Evolutionary conservation across 2,888 invertebrate genomes (phyloP).

Genomic region (Tromatobia lineatoria): DNA sequence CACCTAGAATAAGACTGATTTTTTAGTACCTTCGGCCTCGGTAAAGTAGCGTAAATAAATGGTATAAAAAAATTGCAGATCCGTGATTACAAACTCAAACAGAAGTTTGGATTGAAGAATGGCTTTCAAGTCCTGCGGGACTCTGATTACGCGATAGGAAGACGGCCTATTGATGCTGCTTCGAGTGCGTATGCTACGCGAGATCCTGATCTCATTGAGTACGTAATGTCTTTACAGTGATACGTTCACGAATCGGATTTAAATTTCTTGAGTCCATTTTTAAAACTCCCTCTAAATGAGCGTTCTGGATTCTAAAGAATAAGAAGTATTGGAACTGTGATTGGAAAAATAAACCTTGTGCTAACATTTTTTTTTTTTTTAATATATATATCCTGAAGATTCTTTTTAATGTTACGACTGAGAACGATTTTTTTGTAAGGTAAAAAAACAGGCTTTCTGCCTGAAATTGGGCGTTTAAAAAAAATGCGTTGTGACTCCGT

Average conservation of each 20-base stretch:
- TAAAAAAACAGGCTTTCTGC: not conserved
- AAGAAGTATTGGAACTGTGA: not conserved
- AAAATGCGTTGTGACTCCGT: not conserved
- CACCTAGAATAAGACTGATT: not conserved
- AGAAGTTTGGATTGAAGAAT: constrained; percentile 89
- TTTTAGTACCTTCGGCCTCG: not conserved
- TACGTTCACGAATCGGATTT: constrained; percentile 13
- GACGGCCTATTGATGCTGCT: constrained; percentile 75
- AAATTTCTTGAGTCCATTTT: constrained; percentile 37
- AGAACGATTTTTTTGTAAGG: no score
- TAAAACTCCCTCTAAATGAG: not conserved
- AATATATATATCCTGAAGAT: no score
- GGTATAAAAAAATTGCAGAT: constrained; percentile 71
- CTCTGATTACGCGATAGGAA: constrained; percentile 85
- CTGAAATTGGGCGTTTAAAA: no score
- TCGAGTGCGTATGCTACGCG: constrained; percentile 74
- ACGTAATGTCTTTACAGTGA: constrained; percentile 8
- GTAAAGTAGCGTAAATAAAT: not conserved
- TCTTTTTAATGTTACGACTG: no score
- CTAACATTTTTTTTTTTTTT: no score
- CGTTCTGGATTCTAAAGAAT: not conserved
- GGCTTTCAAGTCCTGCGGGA: constrained; percentile 89
- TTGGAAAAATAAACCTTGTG: not conserved
- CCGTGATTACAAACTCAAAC: constrained; percentile 80
- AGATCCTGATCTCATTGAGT: constrained; percentile 69